phyloP scores from a whole-genome alignment of 2,888 invertebrate species.

The Hypomecis punctinalis region DNA sequence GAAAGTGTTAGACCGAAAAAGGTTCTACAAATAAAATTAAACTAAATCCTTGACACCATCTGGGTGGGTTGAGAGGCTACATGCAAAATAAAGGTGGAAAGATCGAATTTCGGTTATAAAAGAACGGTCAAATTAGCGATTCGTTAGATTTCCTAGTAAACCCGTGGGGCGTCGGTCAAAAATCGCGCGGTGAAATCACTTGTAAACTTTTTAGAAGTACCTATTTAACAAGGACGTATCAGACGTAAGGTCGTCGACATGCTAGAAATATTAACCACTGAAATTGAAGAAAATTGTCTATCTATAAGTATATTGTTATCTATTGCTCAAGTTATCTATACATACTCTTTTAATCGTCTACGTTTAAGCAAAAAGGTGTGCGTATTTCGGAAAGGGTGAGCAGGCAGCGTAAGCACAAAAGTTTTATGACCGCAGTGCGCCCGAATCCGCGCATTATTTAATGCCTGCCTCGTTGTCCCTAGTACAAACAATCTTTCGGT shows the following conservation, averaged over 20 bases:
- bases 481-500: constrained; percentile 53
- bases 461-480: constrained; percentile 38
- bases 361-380: not conserved
- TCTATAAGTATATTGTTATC: not conserved
- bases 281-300: not conserved
- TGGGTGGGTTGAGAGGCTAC: constrained; percentile 18
- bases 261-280: constrained; percentile 1
- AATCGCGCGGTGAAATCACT: not conserved
- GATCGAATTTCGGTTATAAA: constrained; percentile 19
- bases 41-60: constrained; percentile 13
- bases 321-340: not conserved
- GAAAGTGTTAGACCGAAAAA: constrained; percentile 18
- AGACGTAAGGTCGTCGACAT: constrained; percentile 18
- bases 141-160: constrained; percentile 20
- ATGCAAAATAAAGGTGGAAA: constrained; percentile 20
- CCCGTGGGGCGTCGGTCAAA: not conserved
- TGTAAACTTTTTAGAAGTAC: constrained; percentile 3
- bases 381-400: constrained; percentile 11
- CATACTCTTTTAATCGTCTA: not conserved
- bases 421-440: constrained; percentile 23
- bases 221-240: constrained; percentile 7
- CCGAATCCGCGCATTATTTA: constrained; percentile 33
- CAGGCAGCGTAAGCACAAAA: constrained; percentile 11
- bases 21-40: constrained; percentile 4
- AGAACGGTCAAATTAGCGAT: constrained; percentile 17